Percentiles rank a stretch among this genome's conserved stretches.
phyloP scores from a whole-genome alignment of 2,113 vertebrate genomes.

The Channa argus region DNA sequence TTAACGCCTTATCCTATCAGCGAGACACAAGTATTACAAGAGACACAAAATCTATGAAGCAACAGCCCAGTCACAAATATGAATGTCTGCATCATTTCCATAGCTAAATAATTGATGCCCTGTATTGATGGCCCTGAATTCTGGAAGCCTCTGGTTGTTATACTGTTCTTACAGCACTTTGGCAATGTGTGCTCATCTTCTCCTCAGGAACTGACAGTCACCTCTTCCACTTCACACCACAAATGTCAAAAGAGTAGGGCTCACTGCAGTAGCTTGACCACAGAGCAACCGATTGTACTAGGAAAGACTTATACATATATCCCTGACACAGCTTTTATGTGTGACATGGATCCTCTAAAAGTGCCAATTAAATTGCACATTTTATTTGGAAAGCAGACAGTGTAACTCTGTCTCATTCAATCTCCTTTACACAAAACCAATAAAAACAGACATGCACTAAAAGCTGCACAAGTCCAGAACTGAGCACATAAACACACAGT shows the following conservation, averaged over 20 bases:
- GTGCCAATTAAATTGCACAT: slow-evolving; percentile 11
- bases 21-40: background rate
- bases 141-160: slow-evolving; percentile 20
- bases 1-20: background rate
- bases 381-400: background rate
- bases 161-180: slow-evolving; percentile 26
- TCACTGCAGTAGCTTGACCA: slow-evolving; percentile 2
- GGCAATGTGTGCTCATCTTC: slow-evolving; percentile 13
- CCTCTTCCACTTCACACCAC: slow-evolving; percentile 1
- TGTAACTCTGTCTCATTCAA: background rate
- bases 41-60: background rate
- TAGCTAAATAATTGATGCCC: slow-evolving; percentile 4
- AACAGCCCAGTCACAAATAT: background rate
- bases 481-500: slow-evolving; percentile 35
- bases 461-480: slow-evolving; percentile 9
- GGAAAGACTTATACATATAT: background rate
- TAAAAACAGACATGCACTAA: slow-evolving; percentile 31
- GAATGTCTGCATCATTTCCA: background rate
- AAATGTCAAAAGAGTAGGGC: background rate
- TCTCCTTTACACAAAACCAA: slow-evolving; percentile 24
- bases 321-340: too few relatives aligned
- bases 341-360: background rate
- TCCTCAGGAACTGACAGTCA: slow-evolving; percentile 15
- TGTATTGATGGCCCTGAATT: slow-evolving; percentile 20
- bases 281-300: background rate